Conservation (phyloP, 2,113 vertebrate species). For the Phocoena sinus region DNA sequence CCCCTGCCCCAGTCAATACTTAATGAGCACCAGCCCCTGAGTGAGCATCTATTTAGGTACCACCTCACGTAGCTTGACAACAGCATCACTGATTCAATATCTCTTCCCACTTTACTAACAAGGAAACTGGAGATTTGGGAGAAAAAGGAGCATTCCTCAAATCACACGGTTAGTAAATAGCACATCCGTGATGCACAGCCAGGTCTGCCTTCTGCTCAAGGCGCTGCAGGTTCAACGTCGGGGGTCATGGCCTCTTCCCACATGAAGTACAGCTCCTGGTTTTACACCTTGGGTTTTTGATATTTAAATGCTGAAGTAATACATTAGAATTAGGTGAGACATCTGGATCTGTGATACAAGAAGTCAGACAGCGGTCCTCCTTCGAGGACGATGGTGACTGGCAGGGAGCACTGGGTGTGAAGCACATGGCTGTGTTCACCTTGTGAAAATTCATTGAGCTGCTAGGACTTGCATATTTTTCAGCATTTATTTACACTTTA, state of each 20-base stretch:
- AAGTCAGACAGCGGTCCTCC: background rate
- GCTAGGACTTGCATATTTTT: background rate
- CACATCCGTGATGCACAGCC: no score
- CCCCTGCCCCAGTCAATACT: background rate
- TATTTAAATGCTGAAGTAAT: background rate
- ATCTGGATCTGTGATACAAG: background rate
- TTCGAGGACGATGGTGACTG: background rate
- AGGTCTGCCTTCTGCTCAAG: background rate
- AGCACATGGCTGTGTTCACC: background rate
- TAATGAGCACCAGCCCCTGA: background rate
- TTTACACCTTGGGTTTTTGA: background rate
- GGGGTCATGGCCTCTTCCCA: background rate
- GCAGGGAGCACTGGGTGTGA: background rate
- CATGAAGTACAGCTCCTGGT: rapidly evolving
- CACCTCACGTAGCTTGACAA: background rate
- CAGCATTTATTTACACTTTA: background rate
- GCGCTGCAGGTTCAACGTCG: rapidly evolving
- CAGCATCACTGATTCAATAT: background rate
- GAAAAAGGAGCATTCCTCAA: background rate
- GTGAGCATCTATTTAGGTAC: background rate
- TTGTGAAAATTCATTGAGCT: background rate
- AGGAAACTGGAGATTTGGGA: background rate
- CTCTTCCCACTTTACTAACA: background rate
- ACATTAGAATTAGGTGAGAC: background rate
- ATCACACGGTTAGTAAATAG: background rate